phyloP scores from a whole-genome alignment of 1,140 invertebrate species.

The Coelopa frigida region DNA sequence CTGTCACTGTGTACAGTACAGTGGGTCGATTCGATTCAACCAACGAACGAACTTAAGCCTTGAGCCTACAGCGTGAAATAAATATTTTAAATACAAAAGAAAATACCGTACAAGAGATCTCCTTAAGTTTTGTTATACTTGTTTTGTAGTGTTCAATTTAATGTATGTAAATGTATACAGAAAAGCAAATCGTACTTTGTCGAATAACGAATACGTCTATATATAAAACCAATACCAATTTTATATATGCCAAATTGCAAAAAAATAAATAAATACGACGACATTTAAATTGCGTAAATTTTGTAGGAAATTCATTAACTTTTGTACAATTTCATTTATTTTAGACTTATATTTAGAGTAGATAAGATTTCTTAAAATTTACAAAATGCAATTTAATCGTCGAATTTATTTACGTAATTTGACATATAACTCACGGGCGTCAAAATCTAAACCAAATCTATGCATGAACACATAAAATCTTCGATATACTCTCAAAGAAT shows the following conservation, averaged over 20 bases:
- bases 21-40: too few relatives aligned
- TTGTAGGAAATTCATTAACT: too few relatives aligned
- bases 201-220: conserved; percentile 2
- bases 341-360: too few relatives aligned
- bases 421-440: conserved; percentile 17
- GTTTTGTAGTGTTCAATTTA: conserved; percentile 44
- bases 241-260: conserved; percentile 17
- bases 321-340: too few relatives aligned
- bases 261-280: conserved; percentile 7
- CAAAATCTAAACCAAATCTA: conserved; percentile 5
- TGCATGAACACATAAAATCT: conserved; percentile 5
- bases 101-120: conserved; percentile 20
- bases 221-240: conserved; percentile 1
- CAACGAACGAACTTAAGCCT: too few relatives aligned
- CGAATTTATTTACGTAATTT: conserved; percentile 15
- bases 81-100: conserved; percentile 2
- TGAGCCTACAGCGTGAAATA: too few relatives aligned
- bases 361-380: too few relatives aligned
- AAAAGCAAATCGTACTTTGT: conserved; percentile 35
- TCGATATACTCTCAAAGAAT: background rate
- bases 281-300: conserved; percentile 8
- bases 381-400: background rate
- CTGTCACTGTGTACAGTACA: too few relatives aligned
- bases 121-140: conserved; percentile 43
- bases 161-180: conserved; percentile 40